Percentiles rank a stretch among this genome's conserved stretches.
These are phyloP conservation scores for Cyprinella venusta DNA, from an alignment of 2,797 vertebrate species.

Conservation along the genomic window DNA sequence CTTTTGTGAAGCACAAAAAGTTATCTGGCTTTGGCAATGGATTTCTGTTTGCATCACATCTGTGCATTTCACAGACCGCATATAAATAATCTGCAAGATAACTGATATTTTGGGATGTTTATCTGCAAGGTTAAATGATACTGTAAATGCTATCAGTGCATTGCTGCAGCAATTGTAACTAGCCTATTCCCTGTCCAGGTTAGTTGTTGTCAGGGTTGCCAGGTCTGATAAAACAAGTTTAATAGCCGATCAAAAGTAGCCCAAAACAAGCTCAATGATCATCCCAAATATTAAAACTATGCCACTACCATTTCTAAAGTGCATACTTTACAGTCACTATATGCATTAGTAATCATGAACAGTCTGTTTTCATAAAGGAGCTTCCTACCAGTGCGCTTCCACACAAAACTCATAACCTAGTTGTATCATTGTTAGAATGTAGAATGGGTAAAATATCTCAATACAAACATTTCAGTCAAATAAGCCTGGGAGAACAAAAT, in stretches of 20 bases:
- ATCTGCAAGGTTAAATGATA: constrained; percentile 57
- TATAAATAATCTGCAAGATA: constrained; percentile 60
- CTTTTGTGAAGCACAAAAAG: background rate
- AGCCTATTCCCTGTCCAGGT: background rate
- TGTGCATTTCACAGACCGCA: constrained; percentile 73
- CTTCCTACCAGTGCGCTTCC: background rate
- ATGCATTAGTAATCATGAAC: background rate
- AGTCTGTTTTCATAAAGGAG: no score
- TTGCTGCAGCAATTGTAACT: background rate
- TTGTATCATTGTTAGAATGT: background rate
- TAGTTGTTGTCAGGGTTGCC: constrained; percentile 12
- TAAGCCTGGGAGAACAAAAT: background rate
- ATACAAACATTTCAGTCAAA: background rate
- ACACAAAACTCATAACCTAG: background rate
- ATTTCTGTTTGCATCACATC: constrained; percentile 46
- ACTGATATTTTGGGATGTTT: constrained; percentile 67
- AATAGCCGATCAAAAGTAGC: background rate
- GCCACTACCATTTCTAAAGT: background rate
- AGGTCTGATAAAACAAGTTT: background rate
- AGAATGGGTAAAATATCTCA: background rate
- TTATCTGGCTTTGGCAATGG: background rate
- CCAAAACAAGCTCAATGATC: background rate
- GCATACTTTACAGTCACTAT: background rate
- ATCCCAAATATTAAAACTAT: background rate
- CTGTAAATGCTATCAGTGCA: constrained; percentile 66